Evolutionary conservation across 2,888 invertebrate species (phyloP).

Genomic region (Cataglyphis livida): DNA sequence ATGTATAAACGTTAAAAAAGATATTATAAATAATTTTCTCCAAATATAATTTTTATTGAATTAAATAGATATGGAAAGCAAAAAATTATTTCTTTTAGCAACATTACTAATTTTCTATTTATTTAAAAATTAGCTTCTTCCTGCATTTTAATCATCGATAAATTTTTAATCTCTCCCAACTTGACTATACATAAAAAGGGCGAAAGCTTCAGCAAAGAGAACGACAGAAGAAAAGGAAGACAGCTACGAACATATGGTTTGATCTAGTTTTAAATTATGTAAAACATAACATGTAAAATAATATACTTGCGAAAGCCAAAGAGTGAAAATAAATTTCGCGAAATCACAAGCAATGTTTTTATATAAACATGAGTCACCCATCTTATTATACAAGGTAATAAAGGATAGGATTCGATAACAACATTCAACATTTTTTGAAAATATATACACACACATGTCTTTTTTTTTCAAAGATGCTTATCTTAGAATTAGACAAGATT

Average conservation of each 20-base stretch:
- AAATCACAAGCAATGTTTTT: constrained; percentile 14
- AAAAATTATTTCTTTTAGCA: too few relatives aligned
- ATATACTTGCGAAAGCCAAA: constrained; percentile 49
- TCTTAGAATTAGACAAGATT: too few relatives aligned
- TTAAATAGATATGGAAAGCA: too few relatives aligned
- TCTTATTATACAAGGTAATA: background rate
- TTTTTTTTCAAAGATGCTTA: too few relatives aligned
- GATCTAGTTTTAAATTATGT: constrained; percentile 64
- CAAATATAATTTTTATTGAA: too few relatives aligned
- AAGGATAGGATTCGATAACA: too few relatives aligned
- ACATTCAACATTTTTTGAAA: background rate
- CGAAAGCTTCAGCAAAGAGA: background rate
- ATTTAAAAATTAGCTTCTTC: constrained; percentile 42
- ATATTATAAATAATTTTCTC: too few relatives aligned
- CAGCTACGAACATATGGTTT: constrained; percentile 57
- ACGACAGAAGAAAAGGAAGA: constrained; percentile 31
- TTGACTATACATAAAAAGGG: constrained; percentile 40
- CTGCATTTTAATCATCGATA: constrained; percentile 57
- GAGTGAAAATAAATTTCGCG: constrained; percentile 56
- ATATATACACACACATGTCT: background rate
- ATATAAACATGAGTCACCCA: constrained; percentile 14
- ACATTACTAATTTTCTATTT: background rate
- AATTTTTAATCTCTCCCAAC: constrained; percentile 60
- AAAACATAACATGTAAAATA: constrained; percentile 49
- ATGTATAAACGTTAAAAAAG: too few relatives aligned